Evolutionary conservation across 1,140 invertebrate genomes (phyloP).

Genomic region (Drosophila equinoxialis): DNA sequence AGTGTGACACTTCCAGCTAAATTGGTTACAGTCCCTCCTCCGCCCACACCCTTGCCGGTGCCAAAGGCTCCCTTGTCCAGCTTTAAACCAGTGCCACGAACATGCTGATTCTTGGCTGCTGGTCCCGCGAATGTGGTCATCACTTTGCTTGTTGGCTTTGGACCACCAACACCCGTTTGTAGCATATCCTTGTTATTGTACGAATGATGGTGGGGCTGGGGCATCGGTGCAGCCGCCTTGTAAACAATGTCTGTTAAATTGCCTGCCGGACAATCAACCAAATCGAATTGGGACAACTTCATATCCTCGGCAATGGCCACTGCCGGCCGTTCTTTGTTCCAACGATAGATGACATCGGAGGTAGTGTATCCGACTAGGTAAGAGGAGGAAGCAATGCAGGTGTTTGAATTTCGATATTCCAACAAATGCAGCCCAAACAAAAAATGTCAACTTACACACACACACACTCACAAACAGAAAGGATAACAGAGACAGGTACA

Average conservation of each 20-base stretch:
- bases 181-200: slow-evolving; percentile 66
- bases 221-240: slow-evolving; percentile 69
- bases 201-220: slow-evolving; percentile 38
- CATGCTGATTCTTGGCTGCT: slow-evolving; percentile 79
- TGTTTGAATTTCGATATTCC: slow-evolving; percentile 17
- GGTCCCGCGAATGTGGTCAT: slow-evolving; percentile 79
- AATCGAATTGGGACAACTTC: slow-evolving; percentile 93
- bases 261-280: slow-evolving; percentile 90
- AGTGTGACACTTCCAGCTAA: slow-evolving; percentile 58
- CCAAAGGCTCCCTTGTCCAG: slow-evolving; percentile 76
- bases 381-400: not conserved
- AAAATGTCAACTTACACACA: slow-evolving; percentile 29
- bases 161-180: slow-evolving; percentile 19
- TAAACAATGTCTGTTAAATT: slow-evolving; percentile 87
- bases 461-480: not conserved
- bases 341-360: slow-evolving; percentile 91
- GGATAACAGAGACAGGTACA: not conserved
- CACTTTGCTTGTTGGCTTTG: slow-evolving; percentile 55
- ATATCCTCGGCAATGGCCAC: slow-evolving; percentile 92
- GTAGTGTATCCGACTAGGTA: slow-evolving; percentile 91
- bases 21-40: slow-evolving; percentile 43
- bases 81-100: slow-evolving; percentile 74
- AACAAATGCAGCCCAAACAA: not conserved
- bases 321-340: slow-evolving; percentile 89
- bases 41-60: slow-evolving; percentile 48